Base-by-base conservation (phyloP, 2,797 vertebrate species). In the Premnoplex brunnescens region DNA sequence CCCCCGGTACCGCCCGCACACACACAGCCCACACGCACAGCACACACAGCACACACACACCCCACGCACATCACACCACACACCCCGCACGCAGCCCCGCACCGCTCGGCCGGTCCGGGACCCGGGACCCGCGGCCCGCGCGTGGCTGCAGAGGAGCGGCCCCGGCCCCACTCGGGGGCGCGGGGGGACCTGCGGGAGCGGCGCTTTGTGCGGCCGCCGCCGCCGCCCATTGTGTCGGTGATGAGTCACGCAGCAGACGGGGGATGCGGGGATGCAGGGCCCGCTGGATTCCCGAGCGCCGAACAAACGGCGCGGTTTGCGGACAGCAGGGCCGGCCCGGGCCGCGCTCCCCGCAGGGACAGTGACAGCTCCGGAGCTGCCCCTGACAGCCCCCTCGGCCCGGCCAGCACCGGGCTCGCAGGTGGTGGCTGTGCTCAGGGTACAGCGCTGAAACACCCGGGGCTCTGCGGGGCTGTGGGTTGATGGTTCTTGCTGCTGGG, bases 231-330 rank as follows among this genome's bases (percentile, higher is more conserved):
- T 85, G 74, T 85, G 73, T 58, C 58, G 74, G 72, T 77, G 88
- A 83, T 85, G 86, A 89, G 86, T 89, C 86, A 89, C 86, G 86
- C 78, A 89, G 86, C 86, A 75, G 78, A 43, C 78, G 86, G 78
- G 66, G 86, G 86, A 68, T 82, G 78, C n/a, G 77, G 86, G 48
- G 62, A 23, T 48, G 68, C 55, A 28, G 63, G 15, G 41, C 78
- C 55, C 5, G 27, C 14, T 43, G 78, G 48, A 26, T 69, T 49
- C 55, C 76, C 71, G 32, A 62, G 78, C 41, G 7, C 41, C 5
- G 39, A 41, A 28, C 34, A 4, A 43, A 1, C 7, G 22, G 34
- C 30, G 1, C 30, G 2, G 1, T 55, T 2, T 12, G 62, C 22
- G 6, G 48, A 8, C 3, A 18, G 21, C 46, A 1, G 18, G 26